Conservation (phyloP, 30 jellyfish, hydroid and myxozoan genomes). For the Mastigias papua region DNA sequence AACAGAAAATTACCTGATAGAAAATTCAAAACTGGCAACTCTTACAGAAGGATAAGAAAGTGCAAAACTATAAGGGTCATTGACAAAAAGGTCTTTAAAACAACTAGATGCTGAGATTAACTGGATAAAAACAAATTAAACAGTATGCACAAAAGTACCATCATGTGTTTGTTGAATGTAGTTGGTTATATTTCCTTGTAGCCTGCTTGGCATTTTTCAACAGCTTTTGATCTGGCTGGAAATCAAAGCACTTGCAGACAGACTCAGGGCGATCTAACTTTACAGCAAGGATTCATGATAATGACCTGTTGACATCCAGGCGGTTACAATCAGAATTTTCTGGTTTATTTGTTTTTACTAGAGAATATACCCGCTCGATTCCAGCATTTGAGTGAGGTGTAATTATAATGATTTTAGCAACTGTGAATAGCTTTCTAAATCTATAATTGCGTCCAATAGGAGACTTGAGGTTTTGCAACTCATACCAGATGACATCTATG, state of each 20-base stretch:
- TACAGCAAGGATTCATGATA: slow-evolving; percentile 42
- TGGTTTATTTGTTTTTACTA: slow-evolving; percentile 24
- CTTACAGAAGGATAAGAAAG: neutral
- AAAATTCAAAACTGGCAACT: neutral
- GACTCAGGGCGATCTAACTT: slow-evolving; percentile 38
- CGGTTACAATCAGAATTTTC: slow-evolving; percentile 35
- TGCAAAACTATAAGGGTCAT: neutral
- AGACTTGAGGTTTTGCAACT: neutral
- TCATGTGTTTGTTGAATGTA: neutral
- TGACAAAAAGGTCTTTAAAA: neutral
- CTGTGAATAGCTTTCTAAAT: slow-evolving; percentile 26
- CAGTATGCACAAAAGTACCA: neutral
- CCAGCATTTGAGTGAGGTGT: slow-evolving; percentile 68
- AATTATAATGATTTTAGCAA: slow-evolving; percentile 33
- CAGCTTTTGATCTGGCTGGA: slow-evolving; percentile 11
- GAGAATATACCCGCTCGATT: slow-evolving; percentile 32
- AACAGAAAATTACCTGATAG: neutral
- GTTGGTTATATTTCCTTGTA: slow-evolving; percentile 3
- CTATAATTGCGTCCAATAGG: slow-evolving; percentile 26
- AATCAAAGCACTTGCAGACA: slow-evolving; percentile 18
- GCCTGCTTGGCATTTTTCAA: slow-evolving; percentile 26
- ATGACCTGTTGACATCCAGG: slow-evolving; percentile 41
- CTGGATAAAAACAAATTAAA: neutral
- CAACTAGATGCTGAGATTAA: neutral
- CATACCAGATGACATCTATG: slow-evolving; percentile 25